Base-by-base conservation (phyloP, 2,888 invertebrate species). In the Tupiocoris notatus region DNA sequence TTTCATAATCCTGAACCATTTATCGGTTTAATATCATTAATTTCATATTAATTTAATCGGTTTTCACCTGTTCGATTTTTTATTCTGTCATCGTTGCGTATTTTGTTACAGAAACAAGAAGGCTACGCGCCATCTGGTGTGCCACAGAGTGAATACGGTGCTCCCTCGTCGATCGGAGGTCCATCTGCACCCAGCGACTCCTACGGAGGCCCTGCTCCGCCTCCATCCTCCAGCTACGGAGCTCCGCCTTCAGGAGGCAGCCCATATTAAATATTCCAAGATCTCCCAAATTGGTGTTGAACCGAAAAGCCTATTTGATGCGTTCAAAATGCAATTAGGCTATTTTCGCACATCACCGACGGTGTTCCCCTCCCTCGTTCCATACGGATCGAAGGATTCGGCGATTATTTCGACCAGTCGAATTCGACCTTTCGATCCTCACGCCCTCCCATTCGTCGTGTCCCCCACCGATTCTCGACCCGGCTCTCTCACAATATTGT, bases 51-150 rank as follows among this genome's bases (percentile, higher is more conserved):
- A n/a, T n/a, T n/a, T n/a, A n/a, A n/a, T n/a, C n/a, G n/a, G n/a
- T n/a, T n/a, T n/a, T n/a, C n/a, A n/a, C n/a, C n/a, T n/a, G n/a
- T n/a, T n/a, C n/a, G n/a, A n/a, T n/a, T n/a, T n/a, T n/a, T n/a
- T n/a, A n/a, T n/a, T n/a, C n/a, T n/a, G n/a, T n/a, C n/a, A n/a
- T n/a, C n/a, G n/a, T n/a, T n/a, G n/a, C n/a, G n/a, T n/a, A n/a
- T 75, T 39, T 23, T 74, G 24, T 64, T 81, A 22, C 84, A 88
- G 88, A 88, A 88, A 84, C 87, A 88, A 84, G 87, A 87, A 83
- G 88, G 88, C 24, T 88, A 87, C 82, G 87, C 87, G 0, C 86
- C 86, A 24, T 81, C 81, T n/a, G 59, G 86, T 85, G n/a, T 83
- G 80, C 20, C 84, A 82, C 85, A 87, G 23, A 86, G 87, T 64